These are phyloP conservation scores for Aldabrachelys gigantea DNA, from an alignment of 2,113 vertebrate genomes.

Conservation along the genomic window DNA sequence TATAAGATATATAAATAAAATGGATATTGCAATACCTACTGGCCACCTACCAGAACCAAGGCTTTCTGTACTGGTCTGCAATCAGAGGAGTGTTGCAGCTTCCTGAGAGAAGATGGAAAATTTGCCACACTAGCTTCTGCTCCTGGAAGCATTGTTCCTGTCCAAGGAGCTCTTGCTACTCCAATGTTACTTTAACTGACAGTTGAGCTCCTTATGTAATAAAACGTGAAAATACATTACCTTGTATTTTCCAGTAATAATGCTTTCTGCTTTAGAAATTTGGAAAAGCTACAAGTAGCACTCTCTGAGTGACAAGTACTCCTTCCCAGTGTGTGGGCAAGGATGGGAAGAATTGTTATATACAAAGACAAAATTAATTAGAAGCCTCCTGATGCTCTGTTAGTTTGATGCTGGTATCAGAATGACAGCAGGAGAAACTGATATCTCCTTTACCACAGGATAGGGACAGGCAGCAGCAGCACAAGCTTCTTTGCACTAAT, in stretches of 20 bases:
- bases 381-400: slow-evolving; percentile 14
- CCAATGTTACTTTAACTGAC: not conserved
- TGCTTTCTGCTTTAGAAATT: not conserved
- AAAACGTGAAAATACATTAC: not conserved
- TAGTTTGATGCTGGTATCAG: not conserved
- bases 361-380: slow-evolving; percentile 10
- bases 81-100: not conserved
- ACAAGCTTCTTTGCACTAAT: not conserved
- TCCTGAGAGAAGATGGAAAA: not conserved
- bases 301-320: slow-evolving; percentile 11
- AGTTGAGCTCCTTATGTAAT: accelerated
- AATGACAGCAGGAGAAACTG: slow-evolving; percentile 16
- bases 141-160: not conserved
- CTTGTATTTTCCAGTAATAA: not conserved
- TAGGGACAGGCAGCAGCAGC: not conserved
- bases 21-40: not conserved
- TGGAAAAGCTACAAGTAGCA: not conserved
- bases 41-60: not conserved
- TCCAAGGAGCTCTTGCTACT: not conserved
- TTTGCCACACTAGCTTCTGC: not conserved
- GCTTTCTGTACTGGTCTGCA: not conserved
- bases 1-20: not conserved
- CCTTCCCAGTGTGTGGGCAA: slow-evolving; percentile 17
- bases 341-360: slow-evolving; percentile 37
- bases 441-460: not conserved